Percentiles rank a stretch among this genome's conserved stretches.
Conservation (phyloP, 2,888 invertebrate species). For the Buathra laborator region DNA sequence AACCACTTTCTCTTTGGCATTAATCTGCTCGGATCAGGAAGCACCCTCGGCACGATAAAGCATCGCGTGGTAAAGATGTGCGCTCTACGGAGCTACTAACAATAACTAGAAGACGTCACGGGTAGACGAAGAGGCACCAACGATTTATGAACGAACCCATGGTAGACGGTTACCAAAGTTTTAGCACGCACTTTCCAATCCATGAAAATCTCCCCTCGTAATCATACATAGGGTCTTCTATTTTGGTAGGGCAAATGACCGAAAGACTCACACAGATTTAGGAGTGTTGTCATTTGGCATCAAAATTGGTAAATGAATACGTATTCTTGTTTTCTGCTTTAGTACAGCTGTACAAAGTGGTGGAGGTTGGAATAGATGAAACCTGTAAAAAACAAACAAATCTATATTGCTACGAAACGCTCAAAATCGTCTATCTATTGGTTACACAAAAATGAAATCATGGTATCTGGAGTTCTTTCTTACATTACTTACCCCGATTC, state of each 20-base stretch:
- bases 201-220: not conserved
- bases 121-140: not conserved
- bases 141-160: not conserved
- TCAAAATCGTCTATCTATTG: no score
- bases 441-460: no score
- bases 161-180: not conserved
- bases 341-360: no score
- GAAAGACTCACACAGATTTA: not conserved
- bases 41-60: constrained; percentile 29
- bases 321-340: no score
- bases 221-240: not conserved
- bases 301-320: no score
- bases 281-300: no score
- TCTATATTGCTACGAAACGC: no score
- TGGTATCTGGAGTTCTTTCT: no score
- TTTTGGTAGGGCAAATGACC: not conserved
- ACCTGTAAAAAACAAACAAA: no score
- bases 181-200: not conserved
- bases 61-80: constrained; percentile 17
- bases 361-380: no score
- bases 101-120: not conserved
- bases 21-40: constrained; percentile 13
- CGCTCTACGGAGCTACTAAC: not conserved
- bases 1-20: constrained; percentile 26
- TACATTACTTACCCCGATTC: not conserved